A percentile compares a stretch with the other conserved stretches of the same genome.
Conservation (phyloP, 2,888 invertebrate genomes). For the Morpho helenor region DNA sequence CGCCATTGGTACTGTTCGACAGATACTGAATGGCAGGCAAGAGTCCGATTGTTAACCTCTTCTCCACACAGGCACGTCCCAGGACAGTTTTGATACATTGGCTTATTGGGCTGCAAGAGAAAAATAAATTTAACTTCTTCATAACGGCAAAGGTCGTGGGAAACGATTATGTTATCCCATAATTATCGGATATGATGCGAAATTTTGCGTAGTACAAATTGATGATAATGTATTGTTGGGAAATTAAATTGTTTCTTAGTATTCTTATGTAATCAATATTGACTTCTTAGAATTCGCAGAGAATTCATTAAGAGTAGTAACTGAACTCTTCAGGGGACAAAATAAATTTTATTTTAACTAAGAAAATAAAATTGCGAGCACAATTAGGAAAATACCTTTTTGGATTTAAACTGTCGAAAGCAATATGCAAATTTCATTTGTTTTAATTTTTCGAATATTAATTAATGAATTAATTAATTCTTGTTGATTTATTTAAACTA, state of each 20-base stretch:
- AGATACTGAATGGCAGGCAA: slow-evolving; percentile 81
- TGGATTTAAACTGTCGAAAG: no score
- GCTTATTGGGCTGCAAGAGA: slow-evolving; percentile 57
- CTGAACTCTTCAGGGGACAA: no score
- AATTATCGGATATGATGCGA: slow-evolving; percentile 11
- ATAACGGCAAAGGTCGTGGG: no score
- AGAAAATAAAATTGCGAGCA: no score
- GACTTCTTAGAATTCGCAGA: no score
- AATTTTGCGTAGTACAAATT: slow-evolving; percentile 14
- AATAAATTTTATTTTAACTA: no score
- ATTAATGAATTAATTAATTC: no score
- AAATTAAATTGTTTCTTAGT: neutral
- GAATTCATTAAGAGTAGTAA: no score
- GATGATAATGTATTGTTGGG: neutral
- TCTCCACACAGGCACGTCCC: slow-evolving; percentile 73
- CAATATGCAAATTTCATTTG: neutral
- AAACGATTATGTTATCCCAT: neutral
- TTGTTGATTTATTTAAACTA: no score
- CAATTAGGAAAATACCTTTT: no score
- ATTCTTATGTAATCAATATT: no score
- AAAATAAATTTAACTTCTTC: neutral
- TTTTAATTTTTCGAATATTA: neutral
- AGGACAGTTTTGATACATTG: slow-evolving; percentile 76
- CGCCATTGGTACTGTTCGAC: slow-evolving; percentile 79
- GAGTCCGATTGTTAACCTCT: slow-evolving; percentile 81